Evolutionary conservation across 2,113 vertebrate genomes (phyloP), one percentile per base, ranked within the genome.

Genomic region (Indicator indicator): DNA sequence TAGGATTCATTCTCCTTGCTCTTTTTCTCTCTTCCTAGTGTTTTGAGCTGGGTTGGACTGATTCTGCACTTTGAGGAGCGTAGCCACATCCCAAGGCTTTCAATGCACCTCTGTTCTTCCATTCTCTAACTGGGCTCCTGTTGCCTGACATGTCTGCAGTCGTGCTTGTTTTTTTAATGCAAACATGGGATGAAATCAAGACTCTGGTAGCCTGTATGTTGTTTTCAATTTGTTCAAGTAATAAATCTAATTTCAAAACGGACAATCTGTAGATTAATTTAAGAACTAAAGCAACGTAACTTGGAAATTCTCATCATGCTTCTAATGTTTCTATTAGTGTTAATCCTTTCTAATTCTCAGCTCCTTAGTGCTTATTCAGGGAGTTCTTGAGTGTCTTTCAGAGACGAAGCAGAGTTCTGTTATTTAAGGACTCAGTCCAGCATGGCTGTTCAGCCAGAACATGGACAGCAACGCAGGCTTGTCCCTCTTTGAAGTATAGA

Each of bases 211-310:
- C 91, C 91, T 95, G 81, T 97, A 78, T 92, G 50, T 95, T 93
- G 94, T 97, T 97, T 95, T 95, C 86, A 88, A 11, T 93, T 94
- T 97, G 75, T 77, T 94, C 54, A 67, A 92, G 88, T 97, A 97
- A 97, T 97, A 97, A 97, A 97, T 88, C 58, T 89, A 77, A 90
- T 83, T 96, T 96, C 24, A 58, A 95, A 96, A 94, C 75, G 68
- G 48, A 68, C 56, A 32, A 78, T 82, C 73, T 91, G 76, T 94
- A 94, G 87, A 86, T 32, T 96, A 95, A 95, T 97, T 92, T 81
- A 89, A 95, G 72, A 93, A 78, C 86, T 86, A 44, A 86, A 96
- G 60, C 52, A 85, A 14, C 36, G 55, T 44, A 83, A 92, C 44
- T 65, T 95, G 48, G 71, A 79, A 93, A 79, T 76, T 59, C 23